Percentiles rank a stretch among this genome's conserved stretches.
These are phyloP conservation scores for Cichladusa arquata DNA, from an alignment of 2,113 vertebrate genomes.

Conservation along the genomic window DNA sequence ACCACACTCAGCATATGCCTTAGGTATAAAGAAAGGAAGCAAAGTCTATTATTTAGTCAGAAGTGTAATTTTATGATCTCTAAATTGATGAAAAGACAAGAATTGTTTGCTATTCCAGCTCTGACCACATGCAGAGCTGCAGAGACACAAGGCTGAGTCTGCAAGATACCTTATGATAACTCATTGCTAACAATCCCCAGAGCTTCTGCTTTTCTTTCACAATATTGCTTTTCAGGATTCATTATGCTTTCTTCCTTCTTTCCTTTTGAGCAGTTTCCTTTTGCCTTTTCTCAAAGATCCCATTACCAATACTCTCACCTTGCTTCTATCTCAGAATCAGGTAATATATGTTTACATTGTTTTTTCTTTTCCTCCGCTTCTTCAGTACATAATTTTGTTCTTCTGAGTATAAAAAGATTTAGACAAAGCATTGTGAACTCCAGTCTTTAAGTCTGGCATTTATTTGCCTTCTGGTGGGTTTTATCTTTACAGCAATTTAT, in stretches of 20 bases:
- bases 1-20: neutral
- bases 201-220: neutral
- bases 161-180: conserved; percentile 31
- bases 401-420: neutral
- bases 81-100: conserved; percentile 13
- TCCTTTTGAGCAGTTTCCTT: neutral
- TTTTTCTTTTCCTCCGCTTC: neutral
- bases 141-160: conserved; percentile 22
- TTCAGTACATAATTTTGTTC: neutral
- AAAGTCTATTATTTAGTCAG: conserved; percentile 41
- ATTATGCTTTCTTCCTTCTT: neutral
- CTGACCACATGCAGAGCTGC: conserved; percentile 10
- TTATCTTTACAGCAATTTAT: conserved; percentile 11
- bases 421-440: neutral
- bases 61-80: conserved; percentile 40
- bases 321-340: neutral
- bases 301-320: neutral
- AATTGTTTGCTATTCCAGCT: conserved; percentile 26
- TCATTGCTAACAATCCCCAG: conserved; percentile 42
- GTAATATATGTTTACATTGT: neutral
- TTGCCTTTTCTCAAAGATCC: neutral
- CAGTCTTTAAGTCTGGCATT: neutral
- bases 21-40: neutral
- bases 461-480: neutral
- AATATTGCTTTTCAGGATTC: neutral